Evolutionary conservation across 2,113 vertebrate species (phyloP).

Genomic region (Phodopus roborovskii): DNA sequence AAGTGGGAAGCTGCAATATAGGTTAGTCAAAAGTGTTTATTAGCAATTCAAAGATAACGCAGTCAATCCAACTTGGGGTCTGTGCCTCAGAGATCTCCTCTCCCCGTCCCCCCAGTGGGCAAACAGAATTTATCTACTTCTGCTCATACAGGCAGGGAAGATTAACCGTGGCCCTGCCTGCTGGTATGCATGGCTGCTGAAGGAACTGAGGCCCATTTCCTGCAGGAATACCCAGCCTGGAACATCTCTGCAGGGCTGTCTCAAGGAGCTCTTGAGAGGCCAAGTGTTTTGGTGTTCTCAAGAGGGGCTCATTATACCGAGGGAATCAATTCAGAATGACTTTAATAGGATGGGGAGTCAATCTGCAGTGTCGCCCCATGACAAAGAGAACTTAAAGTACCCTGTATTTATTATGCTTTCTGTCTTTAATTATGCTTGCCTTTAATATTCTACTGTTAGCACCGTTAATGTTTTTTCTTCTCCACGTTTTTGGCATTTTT

Average conservation of each 20-base stretch:
- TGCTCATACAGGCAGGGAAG: background rate
- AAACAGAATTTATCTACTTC: background rate
- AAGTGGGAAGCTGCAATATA: background rate
- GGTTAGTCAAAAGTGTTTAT: background rate
- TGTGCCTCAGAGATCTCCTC: background rate
- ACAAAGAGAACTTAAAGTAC: slow-evolving; percentile 70
- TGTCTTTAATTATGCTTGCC: slow-evolving; percentile 76
- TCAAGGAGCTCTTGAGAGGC: slow-evolving; percentile 62
- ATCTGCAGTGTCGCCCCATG: background rate
- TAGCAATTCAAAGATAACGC: background rate
- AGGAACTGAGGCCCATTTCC: background rate
- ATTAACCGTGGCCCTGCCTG: rapidly evolving
- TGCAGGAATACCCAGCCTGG: background rate
- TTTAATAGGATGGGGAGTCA: slow-evolving; percentile 58
- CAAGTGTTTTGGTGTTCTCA: slow-evolving; percentile 62
- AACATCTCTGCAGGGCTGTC: background rate
- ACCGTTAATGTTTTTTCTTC: slow-evolving; percentile 67
- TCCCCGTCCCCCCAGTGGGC: background rate
- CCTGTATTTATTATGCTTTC: slow-evolving; percentile 77
- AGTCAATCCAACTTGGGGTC: background rate
- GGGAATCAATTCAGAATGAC: slow-evolving; percentile 64
- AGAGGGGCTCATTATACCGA: slow-evolving; percentile 54
- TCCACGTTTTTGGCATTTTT: slow-evolving; percentile 66
- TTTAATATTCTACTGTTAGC: slow-evolving; percentile 73
- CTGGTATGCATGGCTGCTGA: background rate